Evolutionary conservation across 2,797 vertebrate species (phyloP).

Genomic region (Spondyliosoma cantharus): DNA sequence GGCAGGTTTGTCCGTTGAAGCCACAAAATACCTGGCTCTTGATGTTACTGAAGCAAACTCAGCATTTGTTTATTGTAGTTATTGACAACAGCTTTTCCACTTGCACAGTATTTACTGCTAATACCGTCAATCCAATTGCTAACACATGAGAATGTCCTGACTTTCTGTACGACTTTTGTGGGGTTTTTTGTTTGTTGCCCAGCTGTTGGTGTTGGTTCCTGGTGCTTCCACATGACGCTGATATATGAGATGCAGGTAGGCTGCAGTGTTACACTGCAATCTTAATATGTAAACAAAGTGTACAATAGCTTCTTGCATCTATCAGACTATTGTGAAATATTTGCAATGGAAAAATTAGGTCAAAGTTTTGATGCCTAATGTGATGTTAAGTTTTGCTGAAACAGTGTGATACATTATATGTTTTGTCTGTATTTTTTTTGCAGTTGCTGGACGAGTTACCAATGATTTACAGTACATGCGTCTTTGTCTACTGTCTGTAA

Average conservation of each 20-base stretch:
- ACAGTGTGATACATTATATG: neutral
- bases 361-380: neutral
- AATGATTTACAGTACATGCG: conserved; percentile 98
- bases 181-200: conserved; percentile 61
- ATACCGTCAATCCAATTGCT: neutral
- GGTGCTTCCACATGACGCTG: conserved; percentile 99
- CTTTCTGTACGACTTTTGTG: conserved; percentile 4
- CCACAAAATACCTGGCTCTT: neutral
- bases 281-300: conserved; percentile 6
- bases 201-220: conserved; percentile 98
- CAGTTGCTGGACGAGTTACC: conserved; percentile 98
- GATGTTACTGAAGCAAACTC: neutral
- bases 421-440: conserved; percentile 62
- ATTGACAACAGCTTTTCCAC: neutral
- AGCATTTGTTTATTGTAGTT: neutral
- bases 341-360: neutral
- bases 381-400: neutral
- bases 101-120: neutral
- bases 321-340: neutral
- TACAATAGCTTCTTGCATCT: neutral
- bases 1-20: conserved; percentile 85
- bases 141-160: neutral
- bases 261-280: conserved; percentile 3
- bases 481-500: conserved; percentile 99
- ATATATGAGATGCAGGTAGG: conserved; percentile 99